These are phyloP conservation scores for Trachops cirrhosus DNA, from an alignment of 2,797 vertebrate genomes.

Conservation along the genomic window DNA sequence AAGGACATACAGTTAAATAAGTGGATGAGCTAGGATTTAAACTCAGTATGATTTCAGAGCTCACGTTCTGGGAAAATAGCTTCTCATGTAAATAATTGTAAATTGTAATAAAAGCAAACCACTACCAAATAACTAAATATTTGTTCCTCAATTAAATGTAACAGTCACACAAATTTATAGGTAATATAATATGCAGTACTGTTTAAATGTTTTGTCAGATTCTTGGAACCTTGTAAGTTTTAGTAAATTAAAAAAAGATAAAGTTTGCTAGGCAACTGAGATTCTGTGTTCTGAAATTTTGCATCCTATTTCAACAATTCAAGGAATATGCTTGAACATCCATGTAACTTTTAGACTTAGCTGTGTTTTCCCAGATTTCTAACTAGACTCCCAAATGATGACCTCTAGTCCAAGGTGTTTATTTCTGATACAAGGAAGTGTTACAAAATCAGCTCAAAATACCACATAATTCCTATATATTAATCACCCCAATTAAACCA, in stretches of 20 bases:
- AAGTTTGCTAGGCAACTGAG: neutral
- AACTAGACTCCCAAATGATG: neutral
- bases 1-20: neutral
- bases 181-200: neutral
- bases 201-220: neutral
- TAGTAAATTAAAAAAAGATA: neutral
- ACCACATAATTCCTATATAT: neutral
- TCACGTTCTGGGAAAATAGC: neutral
- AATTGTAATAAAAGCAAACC: neutral
- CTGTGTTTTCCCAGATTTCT: conserved; percentile 25
- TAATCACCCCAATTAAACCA: neutral
- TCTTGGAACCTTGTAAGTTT: neutral
- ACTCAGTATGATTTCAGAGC: neutral
- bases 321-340: neutral
- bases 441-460: neutral
- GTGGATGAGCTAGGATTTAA: neutral
- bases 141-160: neutral
- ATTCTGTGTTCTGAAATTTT: conserved; percentile 29
- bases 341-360: neutral
- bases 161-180: neutral
- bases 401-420: neutral
- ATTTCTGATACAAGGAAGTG: neutral
- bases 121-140: neutral
- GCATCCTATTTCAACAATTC: neutral
- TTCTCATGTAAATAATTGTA: neutral